Conservation (phyloP, 2,797 vertebrate genomes). For the Selene dorsalis region DNA sequence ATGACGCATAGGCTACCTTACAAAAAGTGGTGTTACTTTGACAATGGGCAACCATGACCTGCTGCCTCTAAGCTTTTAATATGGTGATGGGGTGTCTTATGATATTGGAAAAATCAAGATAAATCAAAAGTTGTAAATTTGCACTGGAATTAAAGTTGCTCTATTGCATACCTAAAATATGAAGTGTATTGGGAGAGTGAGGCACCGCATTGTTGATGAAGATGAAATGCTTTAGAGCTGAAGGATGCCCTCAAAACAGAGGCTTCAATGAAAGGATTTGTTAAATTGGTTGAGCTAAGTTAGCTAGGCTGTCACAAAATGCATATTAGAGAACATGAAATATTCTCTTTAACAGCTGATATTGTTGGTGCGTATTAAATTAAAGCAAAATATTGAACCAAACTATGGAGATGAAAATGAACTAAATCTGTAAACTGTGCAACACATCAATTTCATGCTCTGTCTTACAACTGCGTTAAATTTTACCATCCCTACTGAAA, state of each 20-base stretch:
- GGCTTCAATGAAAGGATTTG: conserved; percentile 9
- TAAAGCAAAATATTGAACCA: no score
- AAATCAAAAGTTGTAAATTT: conserved; percentile 2
- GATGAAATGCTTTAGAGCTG: conserved; percentile 31
- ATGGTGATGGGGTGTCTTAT: background rate
- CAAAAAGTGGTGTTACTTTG: no score
- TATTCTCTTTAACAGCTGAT: background rate
- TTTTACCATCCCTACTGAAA: no score
- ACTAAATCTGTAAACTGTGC: no score
- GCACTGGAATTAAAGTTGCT: conserved; percentile 25
- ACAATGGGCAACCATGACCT: no score
- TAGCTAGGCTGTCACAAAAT: background rate
- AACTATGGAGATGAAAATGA: no score
- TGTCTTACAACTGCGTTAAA: no score
- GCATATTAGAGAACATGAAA: background rate
- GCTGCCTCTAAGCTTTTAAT: background rate
- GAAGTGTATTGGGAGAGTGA: conserved; percentile 5
- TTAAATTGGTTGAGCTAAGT: background rate
- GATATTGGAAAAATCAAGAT: no score
- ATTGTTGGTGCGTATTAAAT: background rate
- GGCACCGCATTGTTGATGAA: conserved; percentile 20
- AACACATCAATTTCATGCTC: no score
- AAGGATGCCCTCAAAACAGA: conserved; percentile 22
- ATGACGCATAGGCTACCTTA: no score
- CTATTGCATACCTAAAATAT: conserved; percentile 1